A percentile compares a stretch with the other conserved stretches of the same genome.
Conservation (phyloP, 2,113 vertebrate genomes). For the Ifrita kowaldi region DNA sequence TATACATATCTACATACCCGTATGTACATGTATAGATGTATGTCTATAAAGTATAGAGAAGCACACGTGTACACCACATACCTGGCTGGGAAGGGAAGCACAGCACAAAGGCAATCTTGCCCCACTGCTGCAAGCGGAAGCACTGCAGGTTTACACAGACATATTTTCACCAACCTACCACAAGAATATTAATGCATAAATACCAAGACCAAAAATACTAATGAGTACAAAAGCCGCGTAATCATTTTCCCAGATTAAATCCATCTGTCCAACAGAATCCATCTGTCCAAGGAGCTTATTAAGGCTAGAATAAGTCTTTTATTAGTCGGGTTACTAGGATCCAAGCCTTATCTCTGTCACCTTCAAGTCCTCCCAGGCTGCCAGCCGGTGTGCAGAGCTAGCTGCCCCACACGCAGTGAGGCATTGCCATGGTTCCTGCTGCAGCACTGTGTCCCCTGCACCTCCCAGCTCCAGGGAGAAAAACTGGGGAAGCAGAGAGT, state of each 20-base stretch:
- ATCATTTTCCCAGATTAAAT: constrained; percentile 60
- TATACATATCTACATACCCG: not conserved
- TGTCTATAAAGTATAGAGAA: not conserved
- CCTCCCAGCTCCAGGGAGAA: not conserved
- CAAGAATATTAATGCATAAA: constrained; percentile 19
- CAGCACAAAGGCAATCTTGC: not conserved
- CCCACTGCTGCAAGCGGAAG: not conserved
- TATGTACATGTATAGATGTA: rapidly evolving
- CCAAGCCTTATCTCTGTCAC: constrained; percentile 34
- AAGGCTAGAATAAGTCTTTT: constrained; percentile 57
- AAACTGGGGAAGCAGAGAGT: not conserved
- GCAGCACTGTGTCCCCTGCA: not conserved
- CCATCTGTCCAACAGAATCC: constrained; percentile 62
- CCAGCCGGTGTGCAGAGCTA: not conserved
- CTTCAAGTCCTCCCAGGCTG: not conserved
- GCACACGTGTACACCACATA: rapidly evolving
- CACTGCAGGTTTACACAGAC: not conserved
- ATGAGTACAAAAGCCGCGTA: constrained; percentile 28
- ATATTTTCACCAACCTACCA: not conserved
- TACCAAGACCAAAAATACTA: constrained; percentile 25
- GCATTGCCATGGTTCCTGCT: not conserved
- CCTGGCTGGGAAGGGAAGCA: not conserved
- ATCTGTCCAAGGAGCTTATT: constrained; percentile 66
- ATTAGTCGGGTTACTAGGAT: constrained; percentile 48
- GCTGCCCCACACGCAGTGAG: rapidly evolving